Conservation (phyloP, 2,888 invertebrate species). For the Polyploca ridens region DNA sequence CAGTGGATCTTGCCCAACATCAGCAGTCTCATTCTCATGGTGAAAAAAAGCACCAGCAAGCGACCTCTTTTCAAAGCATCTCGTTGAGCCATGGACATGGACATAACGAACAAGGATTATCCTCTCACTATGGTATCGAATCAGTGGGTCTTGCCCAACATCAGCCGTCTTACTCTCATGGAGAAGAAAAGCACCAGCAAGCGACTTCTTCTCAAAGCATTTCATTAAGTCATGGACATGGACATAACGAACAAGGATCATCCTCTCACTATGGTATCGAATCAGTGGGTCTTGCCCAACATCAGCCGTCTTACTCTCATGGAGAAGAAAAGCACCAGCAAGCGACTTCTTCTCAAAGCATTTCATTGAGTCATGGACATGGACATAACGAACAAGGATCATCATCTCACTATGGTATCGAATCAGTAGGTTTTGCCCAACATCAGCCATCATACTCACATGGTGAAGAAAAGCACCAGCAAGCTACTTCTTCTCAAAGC, state of each 20-base stretch:
- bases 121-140: not conserved
- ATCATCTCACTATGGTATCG: not conserved
- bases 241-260: slow-evolving; percentile 22
- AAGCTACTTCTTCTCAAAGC: slow-evolving; percentile 16
- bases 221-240: slow-evolving; percentile 24
- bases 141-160: slow-evolving; percentile 20
- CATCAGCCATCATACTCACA: not conserved
- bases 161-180: slow-evolving; percentile 36
- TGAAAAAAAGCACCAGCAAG: slow-evolving; percentile 49
- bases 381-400: not conserved
- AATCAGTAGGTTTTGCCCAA: not conserved
- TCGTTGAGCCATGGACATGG: slow-evolving; percentile 17
- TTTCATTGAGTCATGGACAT: slow-evolving; percentile 22
- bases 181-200: slow-evolving; percentile 3
- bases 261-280: slow-evolving; percentile 1
- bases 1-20: not conserved
- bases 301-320: not conserved
- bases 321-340: slow-evolving; percentile 47
- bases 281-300: not conserved
- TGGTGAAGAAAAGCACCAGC: slow-evolving; percentile 11
- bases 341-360: slow-evolving; percentile 41
- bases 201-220: slow-evolving; percentile 17
- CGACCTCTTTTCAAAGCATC: slow-evolving; percentile 39
- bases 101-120: not conserved
- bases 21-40: not conserved